phyloP scores from a whole-genome alignment of 1,140 invertebrate genomes.

The Zaprionus tsacasi region DNA sequence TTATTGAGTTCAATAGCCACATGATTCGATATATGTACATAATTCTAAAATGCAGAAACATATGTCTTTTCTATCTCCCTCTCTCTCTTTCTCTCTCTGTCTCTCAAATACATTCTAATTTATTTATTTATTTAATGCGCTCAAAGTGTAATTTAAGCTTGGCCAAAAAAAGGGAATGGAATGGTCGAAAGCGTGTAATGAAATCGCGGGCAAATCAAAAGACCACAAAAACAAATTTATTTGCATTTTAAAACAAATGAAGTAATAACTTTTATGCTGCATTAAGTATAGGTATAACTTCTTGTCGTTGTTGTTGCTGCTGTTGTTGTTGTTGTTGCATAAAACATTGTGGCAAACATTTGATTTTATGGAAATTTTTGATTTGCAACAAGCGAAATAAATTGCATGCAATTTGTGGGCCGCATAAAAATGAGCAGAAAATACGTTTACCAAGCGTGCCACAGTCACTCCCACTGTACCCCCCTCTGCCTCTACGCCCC shows the following conservation, averaged over 20 bases:
- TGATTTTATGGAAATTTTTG: constrained; percentile 79
- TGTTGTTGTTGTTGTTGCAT: constrained; percentile 20
- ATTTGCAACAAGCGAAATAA: constrained; percentile 81
- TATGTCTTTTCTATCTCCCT: neutral
- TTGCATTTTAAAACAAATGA: constrained; percentile 80
- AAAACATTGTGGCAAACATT: constrained; percentile 61
- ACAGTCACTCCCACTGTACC: constrained; percentile 1
- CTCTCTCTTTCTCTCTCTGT: neutral
- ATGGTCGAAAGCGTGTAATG: constrained; percentile 21
- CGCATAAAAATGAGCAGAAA: constrained; percentile 71
- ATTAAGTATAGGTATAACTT: constrained; percentile 56
- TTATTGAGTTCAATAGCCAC: constrained; percentile 8
- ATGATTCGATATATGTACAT: neutral
- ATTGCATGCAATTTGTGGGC: constrained; percentile 77
- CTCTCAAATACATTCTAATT: constrained; percentile 25
- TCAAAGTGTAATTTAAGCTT: neutral
- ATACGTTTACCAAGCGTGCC: constrained; percentile 42
- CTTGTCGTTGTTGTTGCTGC: neutral
- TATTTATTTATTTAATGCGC: constrained; percentile 35
- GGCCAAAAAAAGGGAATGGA: neutral
- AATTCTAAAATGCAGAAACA: neutral
- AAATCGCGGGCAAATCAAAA: constrained; percentile 36
- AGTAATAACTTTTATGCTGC: constrained; percentile 80
- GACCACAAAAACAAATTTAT: constrained; percentile 70
- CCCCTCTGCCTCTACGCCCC: neutral